A percentile compares a stretch with the other conserved stretches of the same genome.
Evolutionary conservation across 2,113 vertebrate genomes (phyloP).

Genomic region (Protobothrops mucrosquamatus): DNA sequence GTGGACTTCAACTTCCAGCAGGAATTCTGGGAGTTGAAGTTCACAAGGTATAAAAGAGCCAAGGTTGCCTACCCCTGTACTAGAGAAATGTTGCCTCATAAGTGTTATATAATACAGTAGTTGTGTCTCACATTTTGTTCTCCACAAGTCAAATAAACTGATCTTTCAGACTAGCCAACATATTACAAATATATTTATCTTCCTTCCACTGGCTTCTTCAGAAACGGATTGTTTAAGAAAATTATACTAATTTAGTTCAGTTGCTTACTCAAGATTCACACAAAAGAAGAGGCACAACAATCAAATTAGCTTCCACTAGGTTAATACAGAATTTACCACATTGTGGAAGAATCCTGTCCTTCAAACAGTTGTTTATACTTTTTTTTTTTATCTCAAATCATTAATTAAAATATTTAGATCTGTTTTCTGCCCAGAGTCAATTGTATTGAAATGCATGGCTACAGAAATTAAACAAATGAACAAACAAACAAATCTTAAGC

Average conservation of each 20-base stretch:
- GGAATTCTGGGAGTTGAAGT: too few relatives aligned
- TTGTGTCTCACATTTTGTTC: neutral
- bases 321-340: neutral
- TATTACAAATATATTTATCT: constrained; percentile 28
- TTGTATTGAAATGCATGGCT: neutral
- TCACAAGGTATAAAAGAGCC: too few relatives aligned
- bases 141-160: neutral
- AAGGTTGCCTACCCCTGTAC: neutral
- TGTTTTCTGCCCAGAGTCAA: neutral
- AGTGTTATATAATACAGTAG: neutral
- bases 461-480: neutral
- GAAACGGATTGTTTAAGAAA: constrained; percentile 10
- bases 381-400: neutral
- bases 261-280: neutral
- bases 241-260: neutral
- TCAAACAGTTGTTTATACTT: neutral
- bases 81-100: neutral
- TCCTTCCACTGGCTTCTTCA: constrained; percentile 31
- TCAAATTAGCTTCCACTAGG: neutral
- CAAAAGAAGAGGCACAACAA: neutral
- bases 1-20: too few relatives aligned
- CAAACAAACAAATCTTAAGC: neutral
- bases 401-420: neutral
- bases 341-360: neutral
- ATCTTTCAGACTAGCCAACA: constrained; percentile 1